Evolutionary conservation across 1,140 invertebrate genomes (phyloP).

Genomic region (Gonioctena quinquepunctata): DNA sequence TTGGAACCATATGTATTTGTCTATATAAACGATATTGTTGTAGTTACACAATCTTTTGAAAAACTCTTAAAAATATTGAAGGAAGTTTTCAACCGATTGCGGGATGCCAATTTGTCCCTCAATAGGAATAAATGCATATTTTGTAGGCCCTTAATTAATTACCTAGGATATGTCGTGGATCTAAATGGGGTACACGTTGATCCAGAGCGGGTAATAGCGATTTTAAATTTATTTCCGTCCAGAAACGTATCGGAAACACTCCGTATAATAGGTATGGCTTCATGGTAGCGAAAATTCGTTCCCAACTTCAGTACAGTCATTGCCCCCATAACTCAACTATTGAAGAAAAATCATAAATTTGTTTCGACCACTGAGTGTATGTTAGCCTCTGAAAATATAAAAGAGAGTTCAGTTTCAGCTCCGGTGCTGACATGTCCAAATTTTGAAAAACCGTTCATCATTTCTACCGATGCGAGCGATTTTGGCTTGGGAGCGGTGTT

Average conservation of each 20-base stretch:
- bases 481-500: conserved; percentile 36
- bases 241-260: conserved; percentile 26
- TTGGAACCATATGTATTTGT: conserved; percentile 28
- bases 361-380: not conserved
- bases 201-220: conserved; percentile 25
- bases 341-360: conserved; percentile 9
- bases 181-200: not conserved
- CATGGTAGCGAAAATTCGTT: conserved; percentile 22
- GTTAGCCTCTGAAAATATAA: not conserved
- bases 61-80: conserved; percentile 5
- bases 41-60: conserved; percentile 25
- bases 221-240: conserved; percentile 47
- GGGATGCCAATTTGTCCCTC: not conserved
- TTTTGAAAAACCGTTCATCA: conserved; percentile 11
- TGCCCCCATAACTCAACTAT: conserved; percentile 38
- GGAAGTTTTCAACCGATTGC: not conserved
- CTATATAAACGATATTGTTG: conserved; percentile 49
- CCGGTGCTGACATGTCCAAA: conserved; percentile 23
- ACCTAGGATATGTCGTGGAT: conserved; percentile 8
- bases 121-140: conserved; percentile 11
- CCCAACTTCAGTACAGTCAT: not conserved
- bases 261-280: conserved; percentile 14
- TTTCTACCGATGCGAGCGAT: conserved; percentile 35
- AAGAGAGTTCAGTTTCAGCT: not conserved
- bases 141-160: not conserved